Percentiles rank a stretch among this genome's conserved stretches.
Conservation (phyloP, 30 jellyfish, hydroid and myxozoan genomes). For the Aurelia aurita region DNA sequence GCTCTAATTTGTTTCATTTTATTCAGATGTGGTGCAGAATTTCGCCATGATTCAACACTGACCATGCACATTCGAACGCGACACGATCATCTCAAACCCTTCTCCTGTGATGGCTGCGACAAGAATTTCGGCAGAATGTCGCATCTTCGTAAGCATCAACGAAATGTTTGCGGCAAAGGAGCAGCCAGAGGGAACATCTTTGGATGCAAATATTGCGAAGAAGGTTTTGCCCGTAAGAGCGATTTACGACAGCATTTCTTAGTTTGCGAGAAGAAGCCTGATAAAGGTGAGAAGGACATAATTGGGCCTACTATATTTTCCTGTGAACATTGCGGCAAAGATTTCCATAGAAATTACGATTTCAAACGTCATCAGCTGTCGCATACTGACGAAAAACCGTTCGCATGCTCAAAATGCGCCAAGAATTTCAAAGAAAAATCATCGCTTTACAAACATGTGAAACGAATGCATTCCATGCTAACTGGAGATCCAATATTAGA, state of each 20-base stretch:
- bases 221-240: slow-evolving; percentile 75
- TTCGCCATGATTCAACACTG: slow-evolving; percentile 97
- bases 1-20: no score
- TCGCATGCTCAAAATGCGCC: slow-evolving; percentile 88
- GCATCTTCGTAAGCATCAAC: slow-evolving; percentile 98
- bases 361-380: slow-evolving; percentile 95
- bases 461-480: slow-evolving; percentile 86
- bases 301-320: slow-evolving; percentile 70
- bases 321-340: slow-evolving; percentile 95
- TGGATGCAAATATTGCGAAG: slow-evolving; percentile 90
- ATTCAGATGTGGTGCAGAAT: slow-evolving; percentile 92
- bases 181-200: slow-evolving; percentile 67
- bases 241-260: slow-evolving; percentile 85
- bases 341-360: slow-evolving; percentile 87
- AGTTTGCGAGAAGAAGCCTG: slow-evolving; percentile 95
- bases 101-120: slow-evolving; percentile 97
- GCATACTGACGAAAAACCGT: slow-evolving; percentile 98
- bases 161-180: slow-evolving; percentile 95
- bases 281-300: slow-evolving; percentile 73
- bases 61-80: slow-evolving; percentile 99
- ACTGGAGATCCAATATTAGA: slow-evolving; percentile 66
- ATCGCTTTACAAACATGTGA: slow-evolving; percentile 90
- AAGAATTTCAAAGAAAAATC: slow-evolving; percentile 95
- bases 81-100: slow-evolving; percentile 98
- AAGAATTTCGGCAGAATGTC: slow-evolving; percentile 99